Evolutionary conservation across 2,888 invertebrate genomes (phyloP).

Genomic region (Pollenia griseotomentosa): DNA sequence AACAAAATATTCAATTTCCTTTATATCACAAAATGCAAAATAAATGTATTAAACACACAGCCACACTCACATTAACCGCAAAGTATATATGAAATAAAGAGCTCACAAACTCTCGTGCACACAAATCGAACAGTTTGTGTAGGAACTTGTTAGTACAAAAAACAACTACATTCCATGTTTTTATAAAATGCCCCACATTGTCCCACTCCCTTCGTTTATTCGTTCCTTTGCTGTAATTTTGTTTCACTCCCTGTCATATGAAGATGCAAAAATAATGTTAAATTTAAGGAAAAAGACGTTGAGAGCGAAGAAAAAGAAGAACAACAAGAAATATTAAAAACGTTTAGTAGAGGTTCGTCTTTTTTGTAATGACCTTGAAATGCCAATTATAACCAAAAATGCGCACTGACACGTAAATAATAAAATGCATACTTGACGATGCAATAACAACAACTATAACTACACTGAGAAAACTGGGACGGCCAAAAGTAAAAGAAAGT

Average conservation of each 20-base stretch:
- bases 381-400: constrained; percentile 71
- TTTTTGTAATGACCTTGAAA: constrained; percentile 64
- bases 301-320: constrained; percentile 42
- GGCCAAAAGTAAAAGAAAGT: too few species aligned
- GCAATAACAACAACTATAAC: constrained; percentile 38
- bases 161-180: constrained; percentile 1
- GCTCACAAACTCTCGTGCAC: neutral
- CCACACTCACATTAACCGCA: constrained; percentile 28
- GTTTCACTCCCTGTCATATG: constrained; percentile 32
- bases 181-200: neutral
- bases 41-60: constrained; percentile 37
- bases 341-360: constrained; percentile 28
- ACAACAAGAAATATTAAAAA: constrained; percentile 57
- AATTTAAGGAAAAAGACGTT: constrained; percentile 16
- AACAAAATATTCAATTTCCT: constrained; percentile 63
- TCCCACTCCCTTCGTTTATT: too few species aligned
- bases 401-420: constrained; percentile 71
- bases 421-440: constrained; percentile 69
- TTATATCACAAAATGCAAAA: constrained; percentile 57
- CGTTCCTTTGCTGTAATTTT: neutral
- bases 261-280: neutral
- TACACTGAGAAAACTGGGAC: too few species aligned
- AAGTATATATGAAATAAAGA: constrained; percentile 47
- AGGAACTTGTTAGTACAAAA: constrained; percentile 26
- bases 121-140: constrained; percentile 9